phyloP scores from a whole-genome alignment of 2,797 vertebrate species.

The Yasuhikotakia modesta region DNA sequence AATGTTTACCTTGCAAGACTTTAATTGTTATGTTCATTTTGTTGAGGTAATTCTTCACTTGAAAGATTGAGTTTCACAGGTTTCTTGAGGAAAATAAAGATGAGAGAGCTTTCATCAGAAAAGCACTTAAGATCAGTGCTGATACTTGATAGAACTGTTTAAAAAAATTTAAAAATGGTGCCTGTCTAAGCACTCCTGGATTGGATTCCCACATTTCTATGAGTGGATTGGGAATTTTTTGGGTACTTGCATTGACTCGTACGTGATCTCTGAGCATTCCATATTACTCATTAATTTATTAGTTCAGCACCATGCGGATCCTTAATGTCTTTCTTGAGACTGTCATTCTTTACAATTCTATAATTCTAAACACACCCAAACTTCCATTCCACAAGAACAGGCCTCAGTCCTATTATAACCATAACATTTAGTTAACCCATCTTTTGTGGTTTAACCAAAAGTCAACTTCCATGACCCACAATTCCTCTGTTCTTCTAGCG shows the following conservation, averaged over 20 bases:
- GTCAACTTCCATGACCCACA: conserved; percentile 64
- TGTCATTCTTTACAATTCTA: conserved; percentile 71
- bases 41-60: conserved; percentile 28
- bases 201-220: conserved; percentile 55
- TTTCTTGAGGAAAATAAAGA: conserved; percentile 56
- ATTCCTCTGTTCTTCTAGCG: conserved; percentile 63
- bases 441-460: conserved; percentile 69
- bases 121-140: conserved; percentile 67
- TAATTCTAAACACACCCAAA: conserved; percentile 63
- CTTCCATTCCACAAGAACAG: conserved; percentile 57
- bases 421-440: conserved; percentile 73
- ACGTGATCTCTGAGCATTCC: conserved; percentile 49
- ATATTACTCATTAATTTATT: conserved; percentile 61
- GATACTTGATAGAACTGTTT: conserved; percentile 78
- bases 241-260: conserved; percentile 40
- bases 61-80: conserved; percentile 69
- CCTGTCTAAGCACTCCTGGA: conserved; percentile 61
- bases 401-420: conserved; percentile 68
- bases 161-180: conserved; percentile 62
- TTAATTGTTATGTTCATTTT: conserved; percentile 55
- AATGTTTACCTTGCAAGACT: conserved; percentile 71
- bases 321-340: conserved; percentile 57
- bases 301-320: conserved; percentile 64
- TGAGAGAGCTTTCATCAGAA: conserved; percentile 61
- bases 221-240: conserved; percentile 31